Conservation (phyloP, 2,113 vertebrate genomes). For the Poeciliopsis turrubarensis region DNA sequence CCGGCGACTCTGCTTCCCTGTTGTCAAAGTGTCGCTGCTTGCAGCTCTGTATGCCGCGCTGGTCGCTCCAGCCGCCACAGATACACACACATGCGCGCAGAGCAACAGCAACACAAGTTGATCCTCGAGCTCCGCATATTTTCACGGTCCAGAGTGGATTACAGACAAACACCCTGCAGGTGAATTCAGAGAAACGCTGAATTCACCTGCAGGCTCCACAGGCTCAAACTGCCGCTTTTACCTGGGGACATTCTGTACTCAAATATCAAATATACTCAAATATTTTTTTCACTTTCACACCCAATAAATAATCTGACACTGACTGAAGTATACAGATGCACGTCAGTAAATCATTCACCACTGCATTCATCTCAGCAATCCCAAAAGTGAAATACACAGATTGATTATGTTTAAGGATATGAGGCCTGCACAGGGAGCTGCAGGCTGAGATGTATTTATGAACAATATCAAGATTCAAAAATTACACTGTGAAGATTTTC, state of each 20-base stretch:
- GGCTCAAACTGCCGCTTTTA: no score
- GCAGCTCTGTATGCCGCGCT: constrained; percentile 15
- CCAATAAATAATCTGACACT: neutral
- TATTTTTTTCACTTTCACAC: neutral
- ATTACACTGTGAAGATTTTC: no score
- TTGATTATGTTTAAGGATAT: no score
- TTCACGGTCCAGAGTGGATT: neutral
- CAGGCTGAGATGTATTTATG: no score
- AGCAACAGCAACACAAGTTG: neutral
- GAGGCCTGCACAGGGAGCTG: no score
- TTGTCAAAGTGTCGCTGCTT: constrained; percentile 40
- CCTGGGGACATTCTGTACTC: neutral
- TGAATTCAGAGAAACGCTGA: neutral
- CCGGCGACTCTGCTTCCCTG: constrained; percentile 67
- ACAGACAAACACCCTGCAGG: neutral
- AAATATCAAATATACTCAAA: neutral
- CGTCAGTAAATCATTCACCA: neutral
- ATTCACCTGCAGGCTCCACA: neutral
- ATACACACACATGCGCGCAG: neutral
- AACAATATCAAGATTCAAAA: no score
- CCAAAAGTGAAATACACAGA: neutral
- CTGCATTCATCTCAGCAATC: neutral
- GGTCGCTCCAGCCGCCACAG: neutral
- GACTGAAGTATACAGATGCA: neutral
- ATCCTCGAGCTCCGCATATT: constrained; percentile 12